These are phyloP conservation scores for Mustelus asterias DNA, from an alignment of 2,113 vertebrate species.

Conservation along the genomic window DNA sequence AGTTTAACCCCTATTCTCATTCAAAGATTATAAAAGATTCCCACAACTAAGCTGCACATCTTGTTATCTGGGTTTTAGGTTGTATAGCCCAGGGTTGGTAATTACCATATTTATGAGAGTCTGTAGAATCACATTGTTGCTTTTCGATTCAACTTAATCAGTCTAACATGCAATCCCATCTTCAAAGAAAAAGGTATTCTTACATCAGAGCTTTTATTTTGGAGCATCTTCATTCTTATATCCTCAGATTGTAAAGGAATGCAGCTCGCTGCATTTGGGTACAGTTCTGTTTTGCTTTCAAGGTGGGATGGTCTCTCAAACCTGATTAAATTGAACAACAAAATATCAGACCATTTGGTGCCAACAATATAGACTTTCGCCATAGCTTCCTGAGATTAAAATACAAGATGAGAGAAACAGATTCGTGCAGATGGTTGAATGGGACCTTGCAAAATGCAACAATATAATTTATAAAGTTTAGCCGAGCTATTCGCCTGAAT, in stretches of 20 bases:
- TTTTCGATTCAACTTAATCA: background rate
- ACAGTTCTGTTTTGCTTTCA: background rate
- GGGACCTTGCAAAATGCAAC: background rate
- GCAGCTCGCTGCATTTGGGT: background rate
- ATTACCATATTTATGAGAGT: background rate
- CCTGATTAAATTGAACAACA: conserved; percentile 4
- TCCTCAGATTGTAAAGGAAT: background rate
- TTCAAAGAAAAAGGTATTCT: background rate
- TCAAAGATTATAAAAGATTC: background rate
- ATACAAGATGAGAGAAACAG: background rate
- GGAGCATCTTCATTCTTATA: background rate
- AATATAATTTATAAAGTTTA: background rate
- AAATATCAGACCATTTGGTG: background rate
- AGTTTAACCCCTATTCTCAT: background rate
- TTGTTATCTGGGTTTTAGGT: background rate
- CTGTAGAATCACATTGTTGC: background rate
- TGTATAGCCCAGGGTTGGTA: background rate
- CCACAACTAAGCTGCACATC: background rate
- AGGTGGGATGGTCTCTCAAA: background rate
- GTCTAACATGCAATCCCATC: background rate
- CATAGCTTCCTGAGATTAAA: background rate
- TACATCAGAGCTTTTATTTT: background rate
- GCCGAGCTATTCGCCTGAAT: background rate
- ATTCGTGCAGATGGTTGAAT: background rate
- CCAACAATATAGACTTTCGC: background rate